A percentile compares a stretch with the other conserved stretches of the same genome.
These are phyloP conservation scores for Nestor notabilis DNA, from an alignment of 2,113 vertebrate species.

Conservation along the genomic window DNA sequence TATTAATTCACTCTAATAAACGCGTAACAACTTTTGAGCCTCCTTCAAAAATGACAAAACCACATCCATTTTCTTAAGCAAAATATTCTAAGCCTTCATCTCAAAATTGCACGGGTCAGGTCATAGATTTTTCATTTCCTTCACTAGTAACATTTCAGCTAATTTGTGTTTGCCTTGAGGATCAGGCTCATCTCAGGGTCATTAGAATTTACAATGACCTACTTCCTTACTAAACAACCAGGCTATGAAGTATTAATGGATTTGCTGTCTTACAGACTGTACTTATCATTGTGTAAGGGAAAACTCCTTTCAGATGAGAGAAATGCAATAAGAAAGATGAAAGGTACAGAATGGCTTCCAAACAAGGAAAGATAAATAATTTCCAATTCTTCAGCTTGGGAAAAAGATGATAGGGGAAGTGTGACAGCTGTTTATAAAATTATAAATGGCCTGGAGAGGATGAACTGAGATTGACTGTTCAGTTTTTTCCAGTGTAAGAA, in stretches of 20 bases:
- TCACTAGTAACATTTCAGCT: not conserved
- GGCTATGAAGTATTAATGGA: not conserved
- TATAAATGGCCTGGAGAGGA: not conserved
- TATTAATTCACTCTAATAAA: not conserved
- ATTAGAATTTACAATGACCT: slow-evolving; percentile 25
- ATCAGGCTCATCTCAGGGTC: not conserved
- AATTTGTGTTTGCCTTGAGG: slow-evolving; percentile 26
- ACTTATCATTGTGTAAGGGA: not conserved
- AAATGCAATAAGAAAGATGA: not conserved
- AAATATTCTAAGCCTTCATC: not conserved
- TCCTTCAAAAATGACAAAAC: not conserved
- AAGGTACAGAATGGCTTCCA: not conserved
- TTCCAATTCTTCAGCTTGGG: not conserved
- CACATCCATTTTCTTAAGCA: not conserved
- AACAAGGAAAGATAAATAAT: not conserved
- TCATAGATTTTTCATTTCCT: not conserved
- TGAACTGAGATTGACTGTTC: not conserved
- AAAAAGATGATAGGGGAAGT: not conserved
- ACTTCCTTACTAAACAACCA: slow-evolving; percentile 19
- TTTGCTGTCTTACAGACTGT: not conserved
- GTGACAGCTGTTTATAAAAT: not conserved
- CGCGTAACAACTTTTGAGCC: not conserved
- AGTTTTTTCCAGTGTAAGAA: not conserved
- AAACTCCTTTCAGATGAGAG: not conserved
- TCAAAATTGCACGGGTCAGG: not conserved